Evolutionary conservation across 2,113 vertebrate species (phyloP).

Genomic region (Myrmophylax atrothorax): DNA sequence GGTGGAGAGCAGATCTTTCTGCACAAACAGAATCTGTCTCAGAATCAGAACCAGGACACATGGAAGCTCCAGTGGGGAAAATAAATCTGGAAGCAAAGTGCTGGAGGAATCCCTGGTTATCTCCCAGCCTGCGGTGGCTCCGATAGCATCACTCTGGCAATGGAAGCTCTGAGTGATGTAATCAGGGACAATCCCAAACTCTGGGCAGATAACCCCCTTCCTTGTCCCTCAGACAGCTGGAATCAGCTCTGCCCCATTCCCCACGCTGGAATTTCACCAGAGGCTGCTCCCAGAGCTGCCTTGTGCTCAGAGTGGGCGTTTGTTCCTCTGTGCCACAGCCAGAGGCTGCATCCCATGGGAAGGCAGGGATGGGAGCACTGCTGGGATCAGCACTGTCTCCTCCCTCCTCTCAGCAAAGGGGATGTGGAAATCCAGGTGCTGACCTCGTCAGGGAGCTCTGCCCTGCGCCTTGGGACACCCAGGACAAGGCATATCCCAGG

Average conservation of each 20-base stretch:
- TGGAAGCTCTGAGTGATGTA: not conserved
- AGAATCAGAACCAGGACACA: not conserved
- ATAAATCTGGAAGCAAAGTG: not conserved
- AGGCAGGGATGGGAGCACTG: not conserved
- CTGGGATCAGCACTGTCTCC: not conserved
- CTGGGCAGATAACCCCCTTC: not conserved
- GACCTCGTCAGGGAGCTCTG: not conserved
- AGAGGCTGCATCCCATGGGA: not conserved
- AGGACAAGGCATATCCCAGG: not conserved
- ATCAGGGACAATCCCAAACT: not conserved
- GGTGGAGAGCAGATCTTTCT: not conserved
- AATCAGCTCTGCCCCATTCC: not conserved
- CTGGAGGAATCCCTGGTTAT: not conserved
- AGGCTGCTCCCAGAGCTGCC: not conserved
- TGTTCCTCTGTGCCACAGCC: rapidly evolving
- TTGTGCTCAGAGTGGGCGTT: rapidly evolving
- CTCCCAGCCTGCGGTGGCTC: not conserved
- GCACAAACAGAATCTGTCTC: not conserved
- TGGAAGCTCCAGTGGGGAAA: not conserved
- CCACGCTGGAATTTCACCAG: rapidly evolving
- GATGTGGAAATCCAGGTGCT: not conserved
- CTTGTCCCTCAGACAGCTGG: not conserved
- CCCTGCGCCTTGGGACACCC: not conserved
- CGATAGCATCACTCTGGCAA: not conserved
- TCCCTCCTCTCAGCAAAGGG: not conserved